Evolutionary conservation across 2,113 vertebrate genomes (phyloP), one percentile per base, ranked within the genome.

Genomic region (Rhinichthys klamathensis): DNA sequence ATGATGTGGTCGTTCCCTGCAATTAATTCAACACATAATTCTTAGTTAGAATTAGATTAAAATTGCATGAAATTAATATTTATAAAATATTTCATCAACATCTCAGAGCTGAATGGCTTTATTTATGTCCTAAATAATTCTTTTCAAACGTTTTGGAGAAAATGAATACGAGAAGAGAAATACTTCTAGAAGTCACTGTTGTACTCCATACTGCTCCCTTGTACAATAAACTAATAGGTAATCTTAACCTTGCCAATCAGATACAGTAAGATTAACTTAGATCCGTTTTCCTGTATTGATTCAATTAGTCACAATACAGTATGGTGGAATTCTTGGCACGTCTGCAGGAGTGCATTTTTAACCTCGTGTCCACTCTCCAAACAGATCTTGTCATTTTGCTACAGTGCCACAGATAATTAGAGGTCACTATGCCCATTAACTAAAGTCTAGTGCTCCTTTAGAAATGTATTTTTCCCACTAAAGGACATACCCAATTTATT

Each of bases 391-490:
- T 84, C 49, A 25, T 76, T 60, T 56, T 86, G 25, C 27, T 61
- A 6, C n/a, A 11, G 46, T 84, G 30, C 25, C 67, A n/a, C 16
- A 18, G 79, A 32, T 82, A 81, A 86, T 86, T 41, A 67, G 35
- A 81, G 76, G 73, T 58, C 76, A 49, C 73, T 38, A 2, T 85
- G 80, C 49, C 35, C 27, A 70, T 85, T 80, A 80, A 44, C n/a
- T 46, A 38, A 79, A 25, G 46, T 32, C 60, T 65, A 69, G n/a
- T 79, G 13, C 79, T 56, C 51, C 51, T 49, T 60, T 75, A 69
- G 77, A 60, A 79, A 58, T 44, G 10, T 0, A 46, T 65, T 69
- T 69, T 12, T 69, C 11, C 49, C 23, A 27, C 56, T 51, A 63
- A 51, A 67, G 56, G 44, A 79, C 74, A 32, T 11, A 25, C 46